Evolutionary conservation across 1,140 invertebrate species (phyloP).

Genomic region (Rhagoletis zephyria): DNA sequence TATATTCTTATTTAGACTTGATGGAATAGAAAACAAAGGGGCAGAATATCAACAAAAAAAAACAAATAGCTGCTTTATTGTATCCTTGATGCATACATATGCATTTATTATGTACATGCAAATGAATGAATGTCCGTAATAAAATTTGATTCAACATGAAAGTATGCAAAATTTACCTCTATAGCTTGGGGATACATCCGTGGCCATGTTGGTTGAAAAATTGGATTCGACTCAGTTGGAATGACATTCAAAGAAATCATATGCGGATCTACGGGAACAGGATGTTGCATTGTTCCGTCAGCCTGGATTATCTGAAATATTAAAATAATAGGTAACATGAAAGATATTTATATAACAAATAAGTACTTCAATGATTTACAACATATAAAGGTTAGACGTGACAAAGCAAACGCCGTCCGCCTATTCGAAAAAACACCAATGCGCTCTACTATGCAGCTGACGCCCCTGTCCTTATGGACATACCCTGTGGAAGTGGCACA

Average conservation of each 20-base stretch:
- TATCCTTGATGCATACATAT: too few species aligned
- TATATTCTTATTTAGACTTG: conserved; percentile 41
- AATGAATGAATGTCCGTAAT: not conserved
- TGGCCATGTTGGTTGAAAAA: conserved; percentile 64
- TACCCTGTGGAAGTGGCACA: too few species aligned
- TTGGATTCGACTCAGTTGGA: conserved; percentile 70
- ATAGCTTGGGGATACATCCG: conserved; percentile 55
- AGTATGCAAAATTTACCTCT: conserved; percentile 2
- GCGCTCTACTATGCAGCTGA: too few species aligned
- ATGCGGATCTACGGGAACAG: conserved; percentile 68
- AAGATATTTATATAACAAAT: not conserved
- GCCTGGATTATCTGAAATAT: conserved; percentile 63
- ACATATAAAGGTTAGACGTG: too few species aligned
- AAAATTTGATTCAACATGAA: conserved; percentile 7
- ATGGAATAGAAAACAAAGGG: conserved; percentile 12
- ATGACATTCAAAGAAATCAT: conserved; percentile 71
- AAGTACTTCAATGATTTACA: not conserved
- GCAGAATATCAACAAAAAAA: not conserved
- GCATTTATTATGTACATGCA: too few species aligned
- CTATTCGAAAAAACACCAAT: too few species aligned
- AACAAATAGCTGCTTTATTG: not conserved
- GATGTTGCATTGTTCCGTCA: conserved; percentile 60
- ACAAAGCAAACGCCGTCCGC: too few species aligned
- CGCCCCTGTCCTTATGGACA: too few species aligned
- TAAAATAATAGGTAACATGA: not conserved